phyloP scores from a whole-genome alignment of 2,113 vertebrate species.

The Aplodontia rufa region DNA sequence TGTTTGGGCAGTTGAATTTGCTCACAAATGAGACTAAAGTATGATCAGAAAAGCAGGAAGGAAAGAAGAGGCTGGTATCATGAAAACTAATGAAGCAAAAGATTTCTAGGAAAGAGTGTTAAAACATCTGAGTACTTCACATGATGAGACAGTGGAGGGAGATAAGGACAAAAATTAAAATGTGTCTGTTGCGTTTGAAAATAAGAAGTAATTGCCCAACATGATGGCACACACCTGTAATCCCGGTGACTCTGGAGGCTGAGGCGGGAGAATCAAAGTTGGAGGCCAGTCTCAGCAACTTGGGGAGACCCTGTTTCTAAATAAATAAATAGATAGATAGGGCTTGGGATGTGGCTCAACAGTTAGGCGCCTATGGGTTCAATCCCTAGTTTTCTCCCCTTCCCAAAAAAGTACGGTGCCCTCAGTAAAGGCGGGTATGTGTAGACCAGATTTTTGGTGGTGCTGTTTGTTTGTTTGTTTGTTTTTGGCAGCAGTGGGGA shows the following conservation, averaged over 20 bases:
- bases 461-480: too few relatives aligned
- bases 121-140: background rate
- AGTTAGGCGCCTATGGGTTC: too few relatives aligned
- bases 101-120: background rate
- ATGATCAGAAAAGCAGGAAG: background rate
- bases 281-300: too few relatives aligned
- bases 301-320: too few relatives aligned
- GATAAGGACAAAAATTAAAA: background rate
- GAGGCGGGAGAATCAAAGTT: too few relatives aligned
- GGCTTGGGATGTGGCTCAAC: too few relatives aligned
- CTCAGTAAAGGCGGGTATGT: background rate
- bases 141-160: background rate
- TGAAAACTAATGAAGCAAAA: background rate
- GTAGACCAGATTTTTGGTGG: background rate
- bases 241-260: too few relatives aligned
- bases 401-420: too few relatives aligned
- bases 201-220: constrained; percentile 44
- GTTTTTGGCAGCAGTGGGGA: too few relatives aligned
- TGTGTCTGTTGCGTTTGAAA: background rate
- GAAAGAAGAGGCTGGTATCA: background rate
- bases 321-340: too few relatives aligned
- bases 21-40: background rate
- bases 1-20: background rate
- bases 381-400: too few relatives aligned
- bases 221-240: too few relatives aligned